These are phyloP conservation scores for Serinus canaria DNA, from an alignment of 2,113 vertebrate species.

Conservation along the genomic window DNA sequence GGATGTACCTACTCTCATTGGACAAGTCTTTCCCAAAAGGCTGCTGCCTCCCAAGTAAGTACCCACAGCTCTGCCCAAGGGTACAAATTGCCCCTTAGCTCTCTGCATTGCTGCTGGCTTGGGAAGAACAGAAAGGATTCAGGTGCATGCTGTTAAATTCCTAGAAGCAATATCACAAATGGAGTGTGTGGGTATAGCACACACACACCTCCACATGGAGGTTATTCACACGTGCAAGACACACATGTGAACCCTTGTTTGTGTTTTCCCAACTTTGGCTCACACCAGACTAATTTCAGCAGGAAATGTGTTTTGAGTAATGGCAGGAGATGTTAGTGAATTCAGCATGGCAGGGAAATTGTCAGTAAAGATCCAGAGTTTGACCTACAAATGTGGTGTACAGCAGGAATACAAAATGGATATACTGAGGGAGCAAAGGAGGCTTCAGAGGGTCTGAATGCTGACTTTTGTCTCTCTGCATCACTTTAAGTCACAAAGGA, in stretches of 20 bases:
- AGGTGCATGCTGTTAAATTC: accelerated
- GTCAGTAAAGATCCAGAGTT: neutral
- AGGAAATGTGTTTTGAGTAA: neutral
- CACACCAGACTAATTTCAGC: neutral
- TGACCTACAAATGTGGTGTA: neutral
- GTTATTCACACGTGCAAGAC: neutral
- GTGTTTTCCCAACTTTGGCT: neutral
- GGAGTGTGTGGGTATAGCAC: neutral
- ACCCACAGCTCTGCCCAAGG: neutral
- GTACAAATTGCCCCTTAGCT: neutral
- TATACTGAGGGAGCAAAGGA: neutral
- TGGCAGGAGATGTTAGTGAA: neutral
- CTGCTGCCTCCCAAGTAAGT: neutral
- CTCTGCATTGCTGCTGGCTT: neutral
- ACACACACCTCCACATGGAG: neutral
- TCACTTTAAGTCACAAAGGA: neutral
- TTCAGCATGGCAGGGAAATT: neutral
- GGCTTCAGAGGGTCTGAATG: neutral
- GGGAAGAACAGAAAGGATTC: neutral
- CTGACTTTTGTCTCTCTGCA: neutral
- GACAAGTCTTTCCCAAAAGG: neutral
- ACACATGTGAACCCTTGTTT: neutral
- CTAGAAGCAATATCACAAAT: neutral
- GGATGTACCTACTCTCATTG: neutral
- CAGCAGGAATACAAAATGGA: neutral